Percentiles rank a stretch among this genome's conserved stretches.
Evolutionary conservation across 2,113 vertebrate species (phyloP).

Genomic region (Polypterus senegalus): DNA sequence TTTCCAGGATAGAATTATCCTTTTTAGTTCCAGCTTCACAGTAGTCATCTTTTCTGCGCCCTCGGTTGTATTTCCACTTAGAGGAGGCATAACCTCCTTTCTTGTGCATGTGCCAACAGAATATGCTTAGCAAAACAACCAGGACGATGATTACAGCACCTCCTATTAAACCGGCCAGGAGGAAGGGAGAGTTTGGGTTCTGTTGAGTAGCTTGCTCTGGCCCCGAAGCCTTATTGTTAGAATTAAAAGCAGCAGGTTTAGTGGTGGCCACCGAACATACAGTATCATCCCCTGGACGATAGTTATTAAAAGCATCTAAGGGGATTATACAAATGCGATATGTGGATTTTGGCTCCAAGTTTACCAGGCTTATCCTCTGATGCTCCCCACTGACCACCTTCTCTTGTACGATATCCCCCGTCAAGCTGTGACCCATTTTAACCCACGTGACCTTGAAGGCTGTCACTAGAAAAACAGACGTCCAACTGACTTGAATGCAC

Average conservation of each 20-base stretch:
- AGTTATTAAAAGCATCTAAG: conserved; percentile 78
- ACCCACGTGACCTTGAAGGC: conserved; percentile 94
- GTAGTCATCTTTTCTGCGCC: conserved; percentile 97
- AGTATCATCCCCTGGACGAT: conserved; percentile 75
- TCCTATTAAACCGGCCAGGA: conserved; percentile 86
- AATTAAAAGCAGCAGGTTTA: conserved; percentile 52
- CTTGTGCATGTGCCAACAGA: conserved; percentile 98
- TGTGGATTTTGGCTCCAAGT: conserved; percentile 74
- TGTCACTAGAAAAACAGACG: conserved; percentile 72
- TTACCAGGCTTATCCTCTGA: conserved; percentile 63
- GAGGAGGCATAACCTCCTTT: conserved; percentile 80
- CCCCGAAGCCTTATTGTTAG: conserved; percentile 62
- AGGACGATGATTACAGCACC: conserved; percentile 82
- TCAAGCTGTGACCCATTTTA: conserved; percentile 82
- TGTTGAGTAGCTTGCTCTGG: conserved; percentile 74
- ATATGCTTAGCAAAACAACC: conserved; percentile 75
- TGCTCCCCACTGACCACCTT: conserved; percentile 73
- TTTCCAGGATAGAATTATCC: conserved; percentile 98
- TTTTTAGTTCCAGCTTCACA: conserved; percentile 97
- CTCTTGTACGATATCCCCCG: conserved; percentile 78
- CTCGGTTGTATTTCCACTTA: conserved; percentile 96
- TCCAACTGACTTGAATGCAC: conserved; percentile 82
- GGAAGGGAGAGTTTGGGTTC: conserved; percentile 74
- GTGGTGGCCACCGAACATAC: conserved; percentile 80
- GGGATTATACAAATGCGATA: conserved; percentile 89